These are phyloP conservation scores for Papilio gigon DNA, from an alignment of 2,888 invertebrate species.

Conservation along the genomic window DNA sequence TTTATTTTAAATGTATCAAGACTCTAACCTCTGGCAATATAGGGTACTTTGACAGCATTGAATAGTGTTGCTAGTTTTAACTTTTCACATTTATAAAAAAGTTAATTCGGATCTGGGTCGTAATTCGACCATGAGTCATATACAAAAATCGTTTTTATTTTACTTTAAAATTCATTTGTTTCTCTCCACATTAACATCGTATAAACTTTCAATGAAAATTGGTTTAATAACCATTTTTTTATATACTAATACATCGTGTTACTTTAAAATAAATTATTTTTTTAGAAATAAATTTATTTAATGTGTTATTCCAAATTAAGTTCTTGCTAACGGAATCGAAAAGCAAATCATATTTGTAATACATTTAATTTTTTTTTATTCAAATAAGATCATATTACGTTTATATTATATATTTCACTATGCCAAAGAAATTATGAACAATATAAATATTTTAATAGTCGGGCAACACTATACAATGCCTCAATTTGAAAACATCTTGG, in stretches of 20 bases:
- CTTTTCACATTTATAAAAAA: not conserved
- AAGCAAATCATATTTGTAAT: not conserved
- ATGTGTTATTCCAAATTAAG: not conserved
- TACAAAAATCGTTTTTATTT: too few species aligned
- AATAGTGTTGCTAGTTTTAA: conserved; percentile 38
- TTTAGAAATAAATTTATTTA: too few species aligned
- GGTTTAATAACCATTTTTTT: too few species aligned
- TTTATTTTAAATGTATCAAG: too few species aligned
- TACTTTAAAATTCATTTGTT: too few species aligned
- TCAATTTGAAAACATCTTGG: too few species aligned
- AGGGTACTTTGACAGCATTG: conserved; percentile 31
- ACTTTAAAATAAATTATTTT: too few species aligned
- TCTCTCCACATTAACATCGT: too few species aligned
- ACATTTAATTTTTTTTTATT: not conserved
- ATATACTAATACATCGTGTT: too few species aligned
- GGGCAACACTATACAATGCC: conserved; percentile 40
- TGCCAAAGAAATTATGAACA: conserved; percentile 32
- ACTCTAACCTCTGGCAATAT: not conserved
- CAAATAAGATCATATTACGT: not conserved
- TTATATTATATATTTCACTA: conserved; percentile 3
- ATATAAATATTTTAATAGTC: conserved; percentile 6
- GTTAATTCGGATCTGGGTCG: too few species aligned
- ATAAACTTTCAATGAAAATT: too few species aligned
- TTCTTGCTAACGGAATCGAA: not conserved
- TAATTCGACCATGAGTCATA: too few species aligned